A percentile compares a stretch with the other conserved stretches of the same genome.
Evolutionary conservation across 2,113 vertebrate species (phyloP).

Genomic region (Echinops telfairi): DNA sequence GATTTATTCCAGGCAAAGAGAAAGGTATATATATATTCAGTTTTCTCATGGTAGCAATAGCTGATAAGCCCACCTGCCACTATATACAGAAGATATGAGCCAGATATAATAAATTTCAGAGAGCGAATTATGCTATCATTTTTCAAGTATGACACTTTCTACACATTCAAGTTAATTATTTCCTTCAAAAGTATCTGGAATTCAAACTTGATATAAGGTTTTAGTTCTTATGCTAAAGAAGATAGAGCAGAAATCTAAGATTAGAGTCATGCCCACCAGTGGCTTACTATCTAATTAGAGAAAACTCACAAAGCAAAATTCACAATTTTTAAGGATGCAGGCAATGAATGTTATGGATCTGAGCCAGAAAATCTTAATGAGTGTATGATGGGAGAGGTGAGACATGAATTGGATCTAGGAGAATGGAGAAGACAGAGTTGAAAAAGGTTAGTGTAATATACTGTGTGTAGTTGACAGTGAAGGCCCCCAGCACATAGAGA

Average conservation of each 20-base stretch:
- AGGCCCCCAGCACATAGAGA: not conserved
- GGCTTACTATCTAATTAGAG: constrained; percentile 12
- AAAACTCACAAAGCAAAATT: constrained; percentile 1
- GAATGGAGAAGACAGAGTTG: not conserved
- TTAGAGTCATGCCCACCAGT: not conserved
- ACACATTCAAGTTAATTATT: constrained; percentile 73
- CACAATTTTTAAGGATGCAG: not conserved
- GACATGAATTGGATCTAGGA: not conserved
- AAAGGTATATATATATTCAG: constrained; percentile 24
- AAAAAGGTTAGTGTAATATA: not conserved
- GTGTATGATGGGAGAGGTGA: not conserved
- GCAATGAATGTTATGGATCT: not conserved
- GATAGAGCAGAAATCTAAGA: constrained; percentile 21
- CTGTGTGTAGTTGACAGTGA: not conserved
- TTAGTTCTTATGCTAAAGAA: constrained; percentile 20
- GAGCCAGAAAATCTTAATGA: not conserved
- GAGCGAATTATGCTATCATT: constrained; percentile 77
- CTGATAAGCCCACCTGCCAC: constrained; percentile 34
- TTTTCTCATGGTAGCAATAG: constrained; percentile 31
- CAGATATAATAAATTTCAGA: constrained; percentile 75
- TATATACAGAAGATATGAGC: constrained; percentile 66
- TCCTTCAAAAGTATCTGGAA: constrained; percentile 60
- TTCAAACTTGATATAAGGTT: constrained; percentile 55
- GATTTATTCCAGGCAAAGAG: constrained; percentile 26
- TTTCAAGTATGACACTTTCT: constrained; percentile 76